Percentiles rank a stretch among this genome's conserved stretches.
Evolutionary conservation across 2,888 invertebrate genomes (phyloP).

Genomic region (Terebella lapidaria): DNA sequence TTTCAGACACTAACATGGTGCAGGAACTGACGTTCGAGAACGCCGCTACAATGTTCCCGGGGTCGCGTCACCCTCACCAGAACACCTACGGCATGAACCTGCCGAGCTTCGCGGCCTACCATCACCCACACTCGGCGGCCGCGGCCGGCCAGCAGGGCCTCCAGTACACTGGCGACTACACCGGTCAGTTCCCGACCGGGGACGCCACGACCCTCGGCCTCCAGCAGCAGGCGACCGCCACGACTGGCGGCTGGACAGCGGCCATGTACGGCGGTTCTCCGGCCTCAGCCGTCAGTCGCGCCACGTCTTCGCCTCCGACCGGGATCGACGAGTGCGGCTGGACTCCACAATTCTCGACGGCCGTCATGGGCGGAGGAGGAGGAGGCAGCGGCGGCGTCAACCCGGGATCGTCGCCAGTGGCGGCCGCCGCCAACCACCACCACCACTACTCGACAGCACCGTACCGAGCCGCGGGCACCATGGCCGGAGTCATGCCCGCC

Average conservation of each 20-base stretch:
- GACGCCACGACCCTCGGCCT: too few species aligned
- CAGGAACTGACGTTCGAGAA: slow-evolving; percentile 9
- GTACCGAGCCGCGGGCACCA: background rate
- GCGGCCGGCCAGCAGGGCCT: background rate
- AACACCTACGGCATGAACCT: slow-evolving; percentile 3
- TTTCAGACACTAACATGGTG: slow-evolving; percentile 13
- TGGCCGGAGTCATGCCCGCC: background rate
- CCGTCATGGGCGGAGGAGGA: too few species aligned
- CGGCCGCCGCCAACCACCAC: slow-evolving; percentile 1
- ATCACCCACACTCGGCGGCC: background rate
- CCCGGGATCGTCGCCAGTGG: slow-evolving; percentile 1
- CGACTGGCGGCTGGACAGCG: too few species aligned
- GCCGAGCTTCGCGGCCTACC: slow-evolving; percentile 3
- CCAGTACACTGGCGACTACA: background rate
- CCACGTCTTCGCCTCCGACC: too few species aligned
- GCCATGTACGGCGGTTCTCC: background rate
- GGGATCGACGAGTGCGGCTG: too few species aligned
- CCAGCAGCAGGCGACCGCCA: too few species aligned
- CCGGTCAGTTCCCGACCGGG: too few species aligned
- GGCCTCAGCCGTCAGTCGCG: too few species aligned
- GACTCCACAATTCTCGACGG: too few species aligned
- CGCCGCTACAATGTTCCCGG: slow-evolving; percentile 10
- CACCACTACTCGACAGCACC: background rate
- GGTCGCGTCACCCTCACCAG: background rate
- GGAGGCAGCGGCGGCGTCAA: too few species aligned